Evolutionary conservation across 2,113 vertebrate species (phyloP).

Genomic region (Ophiodon elongatus): DNA sequence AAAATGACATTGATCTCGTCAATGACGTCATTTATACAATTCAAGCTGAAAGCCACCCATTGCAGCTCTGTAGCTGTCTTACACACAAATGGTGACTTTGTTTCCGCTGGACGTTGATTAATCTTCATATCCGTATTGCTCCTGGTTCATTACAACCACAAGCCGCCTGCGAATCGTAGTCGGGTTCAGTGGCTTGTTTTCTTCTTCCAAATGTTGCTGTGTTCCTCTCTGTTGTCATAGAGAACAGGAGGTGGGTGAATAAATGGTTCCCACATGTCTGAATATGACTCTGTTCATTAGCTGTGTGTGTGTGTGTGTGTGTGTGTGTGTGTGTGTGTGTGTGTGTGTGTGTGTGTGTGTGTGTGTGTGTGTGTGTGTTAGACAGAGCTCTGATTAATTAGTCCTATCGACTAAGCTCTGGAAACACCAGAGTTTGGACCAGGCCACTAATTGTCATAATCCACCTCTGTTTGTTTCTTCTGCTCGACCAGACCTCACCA

Average conservation of each 20-base stretch:
- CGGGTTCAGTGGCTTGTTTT: conserved; percentile 72
- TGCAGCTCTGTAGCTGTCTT: not conserved
- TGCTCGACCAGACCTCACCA: conserved; percentile 63
- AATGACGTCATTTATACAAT: not conserved
- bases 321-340: conserved; percentile 24
- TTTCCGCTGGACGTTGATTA: conserved; percentile 4
- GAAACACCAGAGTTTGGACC: conserved; percentile 82
- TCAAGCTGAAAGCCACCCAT: not conserved
- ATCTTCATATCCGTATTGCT: conserved; percentile 58
- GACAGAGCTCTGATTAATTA: conserved; percentile 89
- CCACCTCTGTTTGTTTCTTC: conserved; percentile 89
- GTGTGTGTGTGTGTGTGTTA: conserved; percentile 18
- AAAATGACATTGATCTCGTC: not conserved
- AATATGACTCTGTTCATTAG: conserved; percentile 88
- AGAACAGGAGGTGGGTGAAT: conserved; percentile 68
- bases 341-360: conserved; percentile 15
- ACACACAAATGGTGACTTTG: conserved; percentile 3
- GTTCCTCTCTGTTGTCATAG: conserved; percentile 91
- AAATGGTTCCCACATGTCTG: conserved; percentile 94
- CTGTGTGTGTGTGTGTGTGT: conserved; percentile 41
- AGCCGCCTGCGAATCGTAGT: conserved; percentile 53
- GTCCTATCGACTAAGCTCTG: conserved; percentile 80
- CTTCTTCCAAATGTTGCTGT: conserved; percentile 80
- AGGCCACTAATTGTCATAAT: conserved; percentile 88
- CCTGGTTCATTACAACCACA: conserved; percentile 61